phyloP scores from a whole-genome alignment of 2,797 vertebrate species.

The Aeoliscus strigatus region DNA sequence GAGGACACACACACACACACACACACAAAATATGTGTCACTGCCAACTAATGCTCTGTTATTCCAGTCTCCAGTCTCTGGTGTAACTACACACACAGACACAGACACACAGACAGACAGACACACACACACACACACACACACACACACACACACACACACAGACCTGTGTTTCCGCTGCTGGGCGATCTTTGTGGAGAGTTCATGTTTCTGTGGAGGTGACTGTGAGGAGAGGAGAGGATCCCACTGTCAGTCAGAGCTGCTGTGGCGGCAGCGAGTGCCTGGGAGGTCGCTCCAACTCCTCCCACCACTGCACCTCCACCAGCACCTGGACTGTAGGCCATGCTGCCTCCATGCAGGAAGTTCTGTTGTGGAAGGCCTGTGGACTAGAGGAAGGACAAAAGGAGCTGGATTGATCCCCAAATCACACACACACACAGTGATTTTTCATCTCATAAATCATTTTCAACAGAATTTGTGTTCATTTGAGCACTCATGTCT shows the following conservation, averaged over 20 bases:
- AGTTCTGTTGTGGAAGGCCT: slow-evolving; percentile 83
- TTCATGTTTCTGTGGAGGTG: slow-evolving; percentile 79
- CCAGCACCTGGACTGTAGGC: slow-evolving; percentile 71
- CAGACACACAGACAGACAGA: too few species aligned
- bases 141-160: slow-evolving; percentile 15
- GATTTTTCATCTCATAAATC: too few species aligned
- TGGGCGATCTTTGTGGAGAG: slow-evolving; percentile 84
- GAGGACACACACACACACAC: slow-evolving; percentile 7
- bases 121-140: background rate
- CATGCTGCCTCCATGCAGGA: slow-evolving; percentile 83
- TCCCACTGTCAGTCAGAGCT: slow-evolving; percentile 78
- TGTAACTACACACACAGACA: too few species aligned
- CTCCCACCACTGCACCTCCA: slow-evolving; percentile 48
- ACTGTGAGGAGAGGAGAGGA: slow-evolving; percentile 81
- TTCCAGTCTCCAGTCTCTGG: too few species aligned
- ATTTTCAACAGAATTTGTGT: too few species aligned
- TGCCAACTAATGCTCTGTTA: background rate
- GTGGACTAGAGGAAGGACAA: slow-evolving; percentile 72
- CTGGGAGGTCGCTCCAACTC: slow-evolving; percentile 78
- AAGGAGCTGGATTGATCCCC: background rate
- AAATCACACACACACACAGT: background rate
- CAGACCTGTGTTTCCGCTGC: slow-evolving; percentile 80
- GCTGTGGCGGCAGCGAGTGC: slow-evolving; percentile 80
- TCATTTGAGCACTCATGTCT: too few species aligned
- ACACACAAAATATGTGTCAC: too few species aligned